Conservation (phyloP, 2,797 vertebrate species). For the Amblyraja radiata region DNA sequence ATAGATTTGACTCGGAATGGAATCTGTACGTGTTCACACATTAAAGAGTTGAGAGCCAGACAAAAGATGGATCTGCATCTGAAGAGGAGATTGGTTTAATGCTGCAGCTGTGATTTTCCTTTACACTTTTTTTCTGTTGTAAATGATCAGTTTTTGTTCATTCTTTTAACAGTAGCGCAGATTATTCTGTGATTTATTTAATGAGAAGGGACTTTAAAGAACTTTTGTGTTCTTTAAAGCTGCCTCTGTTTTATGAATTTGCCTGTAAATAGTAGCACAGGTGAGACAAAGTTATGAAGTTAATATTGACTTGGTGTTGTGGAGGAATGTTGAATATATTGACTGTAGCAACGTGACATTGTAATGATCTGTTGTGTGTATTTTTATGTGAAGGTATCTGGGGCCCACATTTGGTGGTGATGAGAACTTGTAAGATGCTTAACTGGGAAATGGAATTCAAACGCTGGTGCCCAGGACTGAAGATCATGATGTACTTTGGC, state of each 20-base stretch:
- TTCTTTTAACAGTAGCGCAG: not conserved
- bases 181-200: not conserved
- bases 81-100: not conserved
- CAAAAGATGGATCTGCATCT: not conserved
- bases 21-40: not conserved
- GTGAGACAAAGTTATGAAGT: not conserved
- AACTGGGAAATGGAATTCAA: slow-evolving; percentile 96
- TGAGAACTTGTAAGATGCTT: slow-evolving; percentile 81
- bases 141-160: not conserved
- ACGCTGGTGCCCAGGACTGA: slow-evolving; percentile 93
- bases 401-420: slow-evolving; percentile 94
- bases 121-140: not conserved
- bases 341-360: not conserved
- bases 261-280: not conserved
- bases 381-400: slow-evolving; percentile 69
- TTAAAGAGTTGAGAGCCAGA: not conserved
- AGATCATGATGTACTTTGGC: slow-evolving; percentile 86
- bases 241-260: not conserved
- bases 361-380: not conserved
- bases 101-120: not conserved
- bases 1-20: not conserved
- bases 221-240: not conserved
- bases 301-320: too few species aligned
- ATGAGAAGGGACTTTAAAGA: not conserved
- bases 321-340: not conserved